Base-by-base conservation (phyloP, 2,888 invertebrate species). In the Cremastinae sp. region DNA sequence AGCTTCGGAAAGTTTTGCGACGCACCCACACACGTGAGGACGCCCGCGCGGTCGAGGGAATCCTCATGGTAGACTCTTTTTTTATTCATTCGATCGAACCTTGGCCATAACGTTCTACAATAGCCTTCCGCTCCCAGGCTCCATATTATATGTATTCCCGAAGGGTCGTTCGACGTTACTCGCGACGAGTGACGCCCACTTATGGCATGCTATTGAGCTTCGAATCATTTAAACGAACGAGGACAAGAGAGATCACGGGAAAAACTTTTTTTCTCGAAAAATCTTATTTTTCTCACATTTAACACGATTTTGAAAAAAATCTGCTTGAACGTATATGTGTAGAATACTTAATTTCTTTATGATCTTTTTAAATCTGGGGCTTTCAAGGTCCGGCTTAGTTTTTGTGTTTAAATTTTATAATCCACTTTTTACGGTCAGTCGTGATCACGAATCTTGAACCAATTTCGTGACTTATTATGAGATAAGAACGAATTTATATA, bases 1-100 rank as follows among this genome's bases (percentile, higher is more conserved):
- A 43, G 39, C 49, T 61, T 22, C 45, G 78, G 78, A 83, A 85
- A 83, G 79, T 85, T 84, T 80, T 72, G 78, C 82, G 81, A 80
- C 83, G 81, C 28, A 22, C 69, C 16, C 16, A 18, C 8, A 41
- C 20, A 43, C 4, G 28, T 16, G 18, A 12, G 22, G n/a, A 18
- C 4, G 37, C 14, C 8, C 22, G 39, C 20, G 20, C 35, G 12
- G 39, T 14, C 55, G 35, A 43, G 51, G 51, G 58, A 20, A 68
- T 56, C 20, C 47, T 28, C 68, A 64, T 49, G 35, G 55, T 58
- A 18, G 53, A 14, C 47, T 73, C 47, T 18, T 76, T 61, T 72
- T 65, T 76, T 73, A 73, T 76, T 76, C 64, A 76, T 73, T 65
- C 37, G 69, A 61, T 70, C 73, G 73, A 73, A 65, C 43, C 20